Base-by-base conservation (phyloP, 1,140 invertebrate species). In the Rhizoglyphus robini region DNA sequence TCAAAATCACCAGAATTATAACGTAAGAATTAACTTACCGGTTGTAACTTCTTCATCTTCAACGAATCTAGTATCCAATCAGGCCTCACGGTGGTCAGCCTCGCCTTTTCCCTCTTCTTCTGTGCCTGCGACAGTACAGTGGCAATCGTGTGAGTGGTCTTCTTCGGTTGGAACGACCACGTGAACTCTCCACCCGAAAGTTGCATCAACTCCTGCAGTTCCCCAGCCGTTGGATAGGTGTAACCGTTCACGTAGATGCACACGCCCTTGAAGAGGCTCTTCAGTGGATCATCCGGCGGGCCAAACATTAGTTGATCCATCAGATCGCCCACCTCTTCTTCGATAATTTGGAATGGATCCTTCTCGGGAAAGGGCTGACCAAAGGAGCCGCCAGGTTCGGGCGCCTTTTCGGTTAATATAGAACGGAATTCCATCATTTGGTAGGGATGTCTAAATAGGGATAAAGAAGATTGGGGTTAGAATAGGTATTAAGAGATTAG, bases 21-120 rank as follows among this genome's bases (percentile, higher is more conserved):
- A n/a, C n/a, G n/a, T n/a, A n/a, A n/a, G n/a, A n/a, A n/a, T n/a
- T 46, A 60, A 27, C 36, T 41, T 41, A 11, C 36, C 36, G 18
- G 8, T 41, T 41, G n/a, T n/a, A n/a, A n/a, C n/a, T 34, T 29
- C 25, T 27, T n/a, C 25, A n/a, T n/a, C 15, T 29, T 8, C 2
- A 60, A 27, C 11, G 32, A 60, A n/a, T 60, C 58, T 15, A 60
- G 15, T n/a, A 60, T 60, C 58, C 58, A 60, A 27, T 60, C 58
- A 3, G 58, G 58, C 23, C 38, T 29, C 23, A 60, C 58, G 15
- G 58, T 60, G 13, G 3, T 60, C 13, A 29, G 15, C 29, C 58
- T 29, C 23, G 58, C 30, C 3, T 2, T 1, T 60, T 60, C 58
- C 13, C 8, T 15, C n/a, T 46, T 34, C 58, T 29, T 60, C 29